phyloP scores from a whole-genome alignment of 1,140 invertebrate genomes.

The Scaptomyza hsui region DNA sequence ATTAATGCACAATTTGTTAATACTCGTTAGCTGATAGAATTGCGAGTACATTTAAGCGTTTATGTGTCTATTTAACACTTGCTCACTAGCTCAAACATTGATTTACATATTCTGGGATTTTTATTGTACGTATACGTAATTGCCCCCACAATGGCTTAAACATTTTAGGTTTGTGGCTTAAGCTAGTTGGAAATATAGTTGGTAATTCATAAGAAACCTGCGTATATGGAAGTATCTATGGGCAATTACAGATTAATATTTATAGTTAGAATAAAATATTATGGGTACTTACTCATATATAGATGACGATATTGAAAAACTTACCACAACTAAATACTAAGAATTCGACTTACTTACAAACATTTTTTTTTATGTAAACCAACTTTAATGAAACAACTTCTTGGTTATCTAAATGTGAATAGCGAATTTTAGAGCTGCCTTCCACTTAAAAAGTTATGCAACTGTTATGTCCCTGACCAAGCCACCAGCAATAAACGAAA shows the following conservation, averaged over 20 bases:
- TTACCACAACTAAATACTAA: neutral
- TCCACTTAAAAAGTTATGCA: conserved; percentile 25
- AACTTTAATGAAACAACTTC: neutral
- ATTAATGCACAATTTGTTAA: conserved; percentile 55
- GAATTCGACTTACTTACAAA: neutral
- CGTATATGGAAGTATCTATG: neutral
- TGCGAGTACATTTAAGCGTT: neutral
- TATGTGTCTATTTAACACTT: conserved; percentile 5
- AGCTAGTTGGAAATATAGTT: conserved; percentile 1
- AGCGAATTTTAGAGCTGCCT: neutral
- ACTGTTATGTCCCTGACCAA: conserved; percentile 20
- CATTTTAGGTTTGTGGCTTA: neutral
- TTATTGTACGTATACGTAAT: conserved; percentile 1
- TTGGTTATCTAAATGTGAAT: conserved; percentile 4
- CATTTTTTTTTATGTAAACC: neutral
- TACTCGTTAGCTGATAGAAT: conserved; percentile 1
- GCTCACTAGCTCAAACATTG: neutral
- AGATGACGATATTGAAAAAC: neutral
- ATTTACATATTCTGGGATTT: conserved; percentile 21
- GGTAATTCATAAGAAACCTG: neutral
- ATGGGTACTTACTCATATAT: neutral
- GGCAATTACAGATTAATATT: conserved; percentile 6
- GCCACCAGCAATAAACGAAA: conserved; percentile 34
- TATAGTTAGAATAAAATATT: neutral
- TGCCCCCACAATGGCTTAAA: neutral